phyloP scores from a whole-genome alignment of 2,797 vertebrate genomes.

The Melanotaenia trifasciata region DNA sequence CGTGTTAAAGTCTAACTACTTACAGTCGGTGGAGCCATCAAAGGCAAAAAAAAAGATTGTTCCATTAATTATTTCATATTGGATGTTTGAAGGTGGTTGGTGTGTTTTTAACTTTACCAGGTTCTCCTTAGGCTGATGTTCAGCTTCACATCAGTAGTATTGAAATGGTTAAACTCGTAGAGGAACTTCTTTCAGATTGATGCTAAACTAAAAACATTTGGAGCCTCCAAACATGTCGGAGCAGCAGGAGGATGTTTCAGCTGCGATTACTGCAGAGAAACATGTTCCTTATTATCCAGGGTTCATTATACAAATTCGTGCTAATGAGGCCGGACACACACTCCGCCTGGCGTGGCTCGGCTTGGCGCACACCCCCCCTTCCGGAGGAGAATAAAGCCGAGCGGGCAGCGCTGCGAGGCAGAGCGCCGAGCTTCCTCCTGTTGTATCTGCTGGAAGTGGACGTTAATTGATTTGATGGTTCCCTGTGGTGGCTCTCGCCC shows the following conservation, averaged over 20 bases:
- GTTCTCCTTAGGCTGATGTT: too few relatives aligned
- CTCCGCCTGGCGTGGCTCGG: not conserved
- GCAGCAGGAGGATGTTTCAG: constrained; percentile 6
- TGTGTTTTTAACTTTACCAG: too few relatives aligned
- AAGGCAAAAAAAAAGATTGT: too few relatives aligned
- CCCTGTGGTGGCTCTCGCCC: constrained; percentile 80
- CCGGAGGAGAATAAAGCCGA: constrained; percentile 59
- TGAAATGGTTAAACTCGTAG: not conserved
- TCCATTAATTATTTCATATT: too few relatives aligned
- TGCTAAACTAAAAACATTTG: too few relatives aligned
- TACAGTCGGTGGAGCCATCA: too few relatives aligned
- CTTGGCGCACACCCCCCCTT: not conserved
- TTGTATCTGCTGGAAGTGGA: constrained; percentile 85
- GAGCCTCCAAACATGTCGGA: not conserved
- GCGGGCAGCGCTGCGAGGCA: constrained; percentile 88
- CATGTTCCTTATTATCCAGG: not conserved
- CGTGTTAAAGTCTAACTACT: too few relatives aligned
- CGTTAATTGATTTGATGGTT: constrained; percentile 96
- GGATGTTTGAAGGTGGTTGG: too few relatives aligned
- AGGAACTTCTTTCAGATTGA: not conserved
- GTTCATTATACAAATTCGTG: constrained; percentile 10
- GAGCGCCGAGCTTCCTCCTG: constrained; percentile 71
- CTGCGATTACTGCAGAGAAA: not conserved
- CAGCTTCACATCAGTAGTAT: too few relatives aligned
- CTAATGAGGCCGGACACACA: constrained; percentile 21